Conservation (phyloP, 30 jellyfish, hydroid and myxozoan genomes). For the Nemopilema nomurai region DNA sequence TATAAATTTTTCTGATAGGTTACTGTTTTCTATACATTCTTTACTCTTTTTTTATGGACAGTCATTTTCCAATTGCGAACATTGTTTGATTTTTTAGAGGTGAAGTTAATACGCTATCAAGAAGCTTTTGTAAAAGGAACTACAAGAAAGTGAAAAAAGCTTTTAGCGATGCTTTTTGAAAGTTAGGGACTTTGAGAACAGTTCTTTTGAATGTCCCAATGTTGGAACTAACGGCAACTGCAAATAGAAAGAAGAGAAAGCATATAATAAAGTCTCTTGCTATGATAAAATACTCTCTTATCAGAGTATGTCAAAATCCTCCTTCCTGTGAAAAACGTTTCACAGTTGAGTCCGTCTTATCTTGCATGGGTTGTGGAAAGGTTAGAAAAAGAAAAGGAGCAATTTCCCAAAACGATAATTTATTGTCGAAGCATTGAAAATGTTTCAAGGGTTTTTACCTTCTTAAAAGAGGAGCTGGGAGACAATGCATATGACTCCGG, state of each 20-base stretch:
- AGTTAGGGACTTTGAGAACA: conserved; percentile 4
- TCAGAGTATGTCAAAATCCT: conserved; percentile 1
- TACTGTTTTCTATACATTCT: not conserved
- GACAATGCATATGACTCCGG: not conserved
- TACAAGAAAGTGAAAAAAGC: conserved; percentile 5
- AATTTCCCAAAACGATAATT: conserved; percentile 4
- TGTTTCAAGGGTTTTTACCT: conserved; percentile 2
- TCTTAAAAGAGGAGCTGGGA: not conserved
- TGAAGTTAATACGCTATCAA: not conserved
- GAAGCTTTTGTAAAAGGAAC: conserved; percentile 5
- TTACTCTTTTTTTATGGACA: not conserved
- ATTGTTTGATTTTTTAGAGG: conserved; percentile 6
- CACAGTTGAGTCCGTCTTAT: not conserved
- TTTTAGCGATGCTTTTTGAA: conserved; percentile 5
- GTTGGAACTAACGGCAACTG: not conserved
- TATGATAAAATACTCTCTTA: not conserved
- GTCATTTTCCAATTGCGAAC: not conserved
- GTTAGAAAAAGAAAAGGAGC: not conserved
- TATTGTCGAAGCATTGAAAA: not conserved
- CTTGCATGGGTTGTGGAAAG: not conserved
- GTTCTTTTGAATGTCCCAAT: not conserved
- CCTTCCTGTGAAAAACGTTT: not conserved
- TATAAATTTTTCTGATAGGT: not conserved
- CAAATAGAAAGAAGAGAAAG: not conserved
- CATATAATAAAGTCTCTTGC: not conserved